phyloP scores from a whole-genome alignment of 2,797 vertebrate genomes.

The Octomys mimax region DNA sequence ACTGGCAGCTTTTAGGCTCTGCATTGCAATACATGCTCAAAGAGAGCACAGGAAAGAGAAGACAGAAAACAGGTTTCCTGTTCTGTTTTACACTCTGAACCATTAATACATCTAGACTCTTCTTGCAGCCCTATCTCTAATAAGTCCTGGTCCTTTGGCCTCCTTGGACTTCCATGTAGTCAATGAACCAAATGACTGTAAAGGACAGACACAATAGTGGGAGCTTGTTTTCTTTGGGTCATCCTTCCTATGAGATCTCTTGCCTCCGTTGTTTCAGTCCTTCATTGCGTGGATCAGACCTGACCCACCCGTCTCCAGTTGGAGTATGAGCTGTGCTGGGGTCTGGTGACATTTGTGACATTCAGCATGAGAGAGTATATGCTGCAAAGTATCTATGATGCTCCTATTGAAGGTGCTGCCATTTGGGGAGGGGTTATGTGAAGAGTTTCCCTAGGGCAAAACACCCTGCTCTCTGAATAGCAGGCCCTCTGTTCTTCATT shows the following conservation, averaged over 20 bases:
- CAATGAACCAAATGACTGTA: background rate
- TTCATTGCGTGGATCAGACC: background rate
- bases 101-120: background rate
- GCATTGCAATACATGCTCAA: constrained; percentile 17
- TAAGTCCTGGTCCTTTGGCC: background rate
- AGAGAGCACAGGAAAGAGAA: constrained; percentile 3
- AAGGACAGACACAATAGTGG: background rate
- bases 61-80: background rate
- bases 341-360: fast-evolving
- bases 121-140: background rate
- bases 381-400: no score
- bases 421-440: background rate
- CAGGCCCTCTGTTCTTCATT: background rate
- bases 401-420: background rate
- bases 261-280: background rate
- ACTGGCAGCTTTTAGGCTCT: constrained; percentile 78
- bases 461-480: background rate
- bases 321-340: fast-evolving
- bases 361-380: background rate
- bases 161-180: background rate
- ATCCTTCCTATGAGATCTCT: background rate
- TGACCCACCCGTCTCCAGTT: background rate
- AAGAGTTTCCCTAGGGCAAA: background rate
- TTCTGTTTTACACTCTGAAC: background rate
- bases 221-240: background rate